Evolutionary conservation across 2,797 vertebrate genomes (phyloP), one percentile per base, ranked within the genome.

Genomic region (Gastrophryne carolinensis): DNA sequence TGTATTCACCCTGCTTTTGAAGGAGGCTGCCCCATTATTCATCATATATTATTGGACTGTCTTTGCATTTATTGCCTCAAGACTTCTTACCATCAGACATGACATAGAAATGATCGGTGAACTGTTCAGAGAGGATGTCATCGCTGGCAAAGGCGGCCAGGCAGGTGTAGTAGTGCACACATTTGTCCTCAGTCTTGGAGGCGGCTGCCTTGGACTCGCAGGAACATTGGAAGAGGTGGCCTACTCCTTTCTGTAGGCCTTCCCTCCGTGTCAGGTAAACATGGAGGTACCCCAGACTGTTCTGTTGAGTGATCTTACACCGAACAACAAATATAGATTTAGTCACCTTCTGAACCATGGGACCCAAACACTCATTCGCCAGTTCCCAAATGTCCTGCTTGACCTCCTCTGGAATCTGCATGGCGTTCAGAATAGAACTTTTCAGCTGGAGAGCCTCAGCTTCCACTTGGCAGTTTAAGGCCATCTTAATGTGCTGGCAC

Each of bases 151-250:
- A 94, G 73, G 96, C 95, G n/a, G 94, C 96, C 70, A 97, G 84
- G n/a, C 96, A 98, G 80, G 95, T 95, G 35, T 95, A 93, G 89
- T 96, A 96, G 82, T 97, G 96, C 24, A 97, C 87, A 84, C 96
- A 98, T 81, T 58, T 88, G 54, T 30, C 79, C 1, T 56, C 73
- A 69, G 56, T 75, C 77, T 83, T 83, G 8, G 80, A 65, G 0
- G 79, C 4, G 1, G 32, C 6, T 0, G 80, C 80, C 74, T 85
- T 88, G 74, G 80, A 29, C 0, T 87, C 87, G 77, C 91, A 93
- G 39, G 89, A 85, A 63, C 91, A 93, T 74, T 84, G 84, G 79
- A 92, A 92, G 61, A 85, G 86, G 70, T 21, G 83, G 67, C 87
- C 88, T 3, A 3, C 1, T 72, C 85, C 13, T 6, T 71, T 85